Evolutionary conservation across 2,797 vertebrate genomes (phyloP).

Genomic region (Gadopsis marmoratus): DNA sequence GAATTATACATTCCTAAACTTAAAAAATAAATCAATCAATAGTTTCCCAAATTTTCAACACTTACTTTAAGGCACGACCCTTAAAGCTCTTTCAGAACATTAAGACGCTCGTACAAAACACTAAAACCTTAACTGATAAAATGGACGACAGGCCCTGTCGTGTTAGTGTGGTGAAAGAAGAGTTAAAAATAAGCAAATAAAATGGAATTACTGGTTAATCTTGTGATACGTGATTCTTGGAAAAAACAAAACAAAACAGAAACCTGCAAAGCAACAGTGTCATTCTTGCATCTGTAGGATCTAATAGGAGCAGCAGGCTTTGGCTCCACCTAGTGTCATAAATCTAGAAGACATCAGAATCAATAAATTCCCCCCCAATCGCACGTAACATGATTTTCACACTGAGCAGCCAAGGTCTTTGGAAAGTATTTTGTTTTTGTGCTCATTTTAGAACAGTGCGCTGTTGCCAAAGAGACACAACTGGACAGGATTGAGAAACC

Average conservation of each 20-base stretch:
- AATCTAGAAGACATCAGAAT: neutral
- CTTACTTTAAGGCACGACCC: too few species aligned
- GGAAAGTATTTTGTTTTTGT: constrained; percentile 33
- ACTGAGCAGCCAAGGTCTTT: neutral
- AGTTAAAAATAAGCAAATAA: neutral
- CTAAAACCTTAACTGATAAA: neutral
- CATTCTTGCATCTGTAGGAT: neutral
- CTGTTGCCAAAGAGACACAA: neutral
- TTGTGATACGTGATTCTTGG: neutral
- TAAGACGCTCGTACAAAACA: neutral
- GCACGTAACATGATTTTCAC: constrained; percentile 27
- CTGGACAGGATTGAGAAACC: neutral
- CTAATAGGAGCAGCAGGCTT: constrained; percentile 33
- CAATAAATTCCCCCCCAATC: neutral
- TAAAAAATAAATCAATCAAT: too few species aligned
- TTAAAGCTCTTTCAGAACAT: neutral
- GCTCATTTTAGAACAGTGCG: constrained; percentile 19
- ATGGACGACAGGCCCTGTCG: neutral
- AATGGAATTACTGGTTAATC: neutral
- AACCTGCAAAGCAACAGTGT: neutral
- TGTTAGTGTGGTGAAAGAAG: neutral
- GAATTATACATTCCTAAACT: too few species aligned
- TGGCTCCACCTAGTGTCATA: constrained; percentile 72
- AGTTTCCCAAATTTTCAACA: too few species aligned
- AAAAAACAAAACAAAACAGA: neutral